phyloP scores from a whole-genome alignment of 2,888 invertebrate species.

The Sialis lutaria region DNA sequence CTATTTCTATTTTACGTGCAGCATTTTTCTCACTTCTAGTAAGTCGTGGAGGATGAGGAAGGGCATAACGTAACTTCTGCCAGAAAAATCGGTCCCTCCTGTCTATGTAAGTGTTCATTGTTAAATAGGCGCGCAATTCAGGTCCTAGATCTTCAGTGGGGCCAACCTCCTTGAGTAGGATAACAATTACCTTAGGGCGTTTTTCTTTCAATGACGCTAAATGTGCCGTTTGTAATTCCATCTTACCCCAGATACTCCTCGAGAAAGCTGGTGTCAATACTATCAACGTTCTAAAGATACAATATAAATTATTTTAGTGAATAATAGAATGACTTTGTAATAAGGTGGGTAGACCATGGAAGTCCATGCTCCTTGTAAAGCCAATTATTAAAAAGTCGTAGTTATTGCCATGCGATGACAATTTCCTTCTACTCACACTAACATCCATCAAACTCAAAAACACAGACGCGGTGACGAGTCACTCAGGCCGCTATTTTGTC shows the following conservation, averaged over 20 bases:
- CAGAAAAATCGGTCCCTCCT: conserved; percentile 75
- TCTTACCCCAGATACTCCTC: conserved; percentile 55
- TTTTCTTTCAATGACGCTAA: conserved; percentile 48
- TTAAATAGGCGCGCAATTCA: conserved; percentile 51
- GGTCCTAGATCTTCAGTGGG: conserved; percentile 39
- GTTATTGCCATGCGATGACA: too few relatives aligned
- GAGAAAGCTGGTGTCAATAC: conserved; percentile 54
- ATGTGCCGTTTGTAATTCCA: conserved; percentile 63
- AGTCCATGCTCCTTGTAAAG: too few relatives aligned
- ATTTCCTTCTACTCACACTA: too few relatives aligned
- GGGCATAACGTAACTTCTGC: conserved; percentile 56
- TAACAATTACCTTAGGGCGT: conserved; percentile 49
- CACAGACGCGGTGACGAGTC: too few relatives aligned
- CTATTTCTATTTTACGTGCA: too few relatives aligned
- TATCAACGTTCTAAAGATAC: conserved; percentile 32
- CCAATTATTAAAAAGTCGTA: too few relatives aligned
- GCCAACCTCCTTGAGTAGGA: conserved; percentile 52
- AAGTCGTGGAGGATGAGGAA: conserved; percentile 36
- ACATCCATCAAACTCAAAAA: too few relatives aligned
- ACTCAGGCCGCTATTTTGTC: too few relatives aligned
- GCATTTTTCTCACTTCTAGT: background rate
- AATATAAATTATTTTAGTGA: too few relatives aligned
- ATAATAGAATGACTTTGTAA: too few relatives aligned
- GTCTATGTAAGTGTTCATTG: conserved; percentile 61
- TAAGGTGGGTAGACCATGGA: too few relatives aligned